Conservation (phyloP, 2,888 invertebrate species). For the Euzophera pinguis region DNA sequence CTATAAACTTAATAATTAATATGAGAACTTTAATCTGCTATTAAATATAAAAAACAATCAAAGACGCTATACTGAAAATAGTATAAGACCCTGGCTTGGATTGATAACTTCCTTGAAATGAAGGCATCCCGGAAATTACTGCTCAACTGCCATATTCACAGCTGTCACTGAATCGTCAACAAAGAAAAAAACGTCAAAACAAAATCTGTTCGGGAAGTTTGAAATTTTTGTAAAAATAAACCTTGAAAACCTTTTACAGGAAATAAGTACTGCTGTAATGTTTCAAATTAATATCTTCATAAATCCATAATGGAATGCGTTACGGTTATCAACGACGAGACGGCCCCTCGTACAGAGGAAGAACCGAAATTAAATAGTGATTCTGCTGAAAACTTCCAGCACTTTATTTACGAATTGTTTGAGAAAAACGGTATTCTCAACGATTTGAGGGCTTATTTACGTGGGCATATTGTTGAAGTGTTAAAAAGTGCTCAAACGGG, state of each 20-base stretch:
- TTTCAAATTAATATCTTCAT: no score
- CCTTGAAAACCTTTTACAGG: background rate
- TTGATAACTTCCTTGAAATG: no score
- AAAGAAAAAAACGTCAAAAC: conserved; percentile 30
- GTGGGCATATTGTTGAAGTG: conserved; percentile 79
- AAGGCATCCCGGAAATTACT: background rate
- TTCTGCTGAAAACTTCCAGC: conserved; percentile 77
- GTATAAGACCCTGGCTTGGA: no score
- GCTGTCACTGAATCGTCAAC: conserved; percentile 36
- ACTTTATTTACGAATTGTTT: conserved; percentile 77
- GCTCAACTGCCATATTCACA: no score
- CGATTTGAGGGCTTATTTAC: conserved; percentile 79
- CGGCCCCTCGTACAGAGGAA: conserved; percentile 19
- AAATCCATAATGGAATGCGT: background rate
- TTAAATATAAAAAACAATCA: no score
- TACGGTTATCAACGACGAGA: conserved; percentile 4
- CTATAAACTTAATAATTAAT: no score
- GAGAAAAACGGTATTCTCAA: conserved; percentile 81
- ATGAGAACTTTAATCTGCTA: no score
- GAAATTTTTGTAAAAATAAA: conserved; percentile 51
- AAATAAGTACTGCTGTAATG: no score
- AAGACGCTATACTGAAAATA: no score
- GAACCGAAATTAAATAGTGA: conserved; percentile 31
- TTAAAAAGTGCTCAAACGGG: conserved; percentile 71
- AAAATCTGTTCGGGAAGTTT: conserved; percentile 58